Evolutionary conservation across 2,113 vertebrate genomes (phyloP), one percentile per base, ranked within the genome.

Genomic region (Equus przewalskii): DNA sequence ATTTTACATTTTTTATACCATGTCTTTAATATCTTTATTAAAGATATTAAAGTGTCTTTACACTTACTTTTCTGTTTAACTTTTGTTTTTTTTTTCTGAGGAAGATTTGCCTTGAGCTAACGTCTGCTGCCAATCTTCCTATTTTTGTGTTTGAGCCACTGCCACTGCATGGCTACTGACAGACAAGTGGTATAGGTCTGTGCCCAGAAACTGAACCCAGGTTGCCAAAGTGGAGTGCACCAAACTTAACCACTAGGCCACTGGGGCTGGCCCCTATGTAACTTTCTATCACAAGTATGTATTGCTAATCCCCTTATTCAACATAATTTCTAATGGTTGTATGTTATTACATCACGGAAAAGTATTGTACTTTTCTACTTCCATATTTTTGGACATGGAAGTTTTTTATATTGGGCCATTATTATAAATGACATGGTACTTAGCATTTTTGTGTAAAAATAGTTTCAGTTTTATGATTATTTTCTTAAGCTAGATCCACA

Each of bases 371-470:
- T 82, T 93, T 78, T 82, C 46, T 86, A 18, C 44, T 81, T 95
- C 44, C 19, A 15, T 69, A 36, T 64, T 78, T 87, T 82, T 76
- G 64, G 62, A 64, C 4, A 12, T 62, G 15, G 60, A 51, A 78
- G 14, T 2, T 41, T 93, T 93, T 82, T 49, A 33, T 80, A 93
- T 72, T 21, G 62, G 13, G 26, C 24, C 87, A 49, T 70, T 91
- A 67, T 67, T 81, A 75, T 60, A 85, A 80, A 62, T 70, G n/a
- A 85, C 76, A 36, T 3, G 11, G 6, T 79, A 18, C 49, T 84
- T 94, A 87, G n/a, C 16, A 73, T 84, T 84, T 88, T 91, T 72
- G 33, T 72, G 26, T 78, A 73, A 90, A 91, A 80, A 65, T 51
- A 30, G 13, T 89, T 92, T 80, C 18, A 62, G 41, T 58, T 79